Conservation (phyloP, 1,140 invertebrate genomes). For the fruit fly (Drosophila melanogaster) region DNA sequence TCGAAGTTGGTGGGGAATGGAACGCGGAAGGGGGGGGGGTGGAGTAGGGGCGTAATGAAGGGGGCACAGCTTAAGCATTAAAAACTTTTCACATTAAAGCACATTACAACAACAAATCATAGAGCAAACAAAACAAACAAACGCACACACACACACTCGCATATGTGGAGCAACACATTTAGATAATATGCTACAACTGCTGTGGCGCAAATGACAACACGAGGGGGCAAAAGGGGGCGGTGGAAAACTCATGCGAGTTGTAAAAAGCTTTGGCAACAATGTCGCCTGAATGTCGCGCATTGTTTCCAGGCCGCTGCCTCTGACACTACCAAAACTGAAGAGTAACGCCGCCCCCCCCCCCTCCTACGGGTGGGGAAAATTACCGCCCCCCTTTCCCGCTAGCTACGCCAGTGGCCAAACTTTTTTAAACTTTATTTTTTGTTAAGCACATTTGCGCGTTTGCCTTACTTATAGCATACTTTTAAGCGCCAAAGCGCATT, state of each 20-base stretch:
- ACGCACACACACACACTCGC: constrained; percentile 30
- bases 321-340: constrained; percentile 60
- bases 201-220: constrained; percentile 76
- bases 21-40: no score
- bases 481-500: constrained; percentile 79
- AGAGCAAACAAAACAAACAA: constrained; percentile 66
- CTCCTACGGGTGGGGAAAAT: background rate
- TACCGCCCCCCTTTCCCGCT: background rate
- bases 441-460: constrained; percentile 77
- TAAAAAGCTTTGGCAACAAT: constrained; percentile 83
- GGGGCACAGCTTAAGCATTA: constrained; percentile 76
- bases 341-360: constrained; percentile 8
- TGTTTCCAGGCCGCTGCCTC: constrained; percentile 79
- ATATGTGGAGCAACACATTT: constrained; percentile 80
- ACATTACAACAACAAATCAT: constrained; percentile 83
- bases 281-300: constrained; percentile 81
- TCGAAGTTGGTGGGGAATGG: constrained; percentile 6
- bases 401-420: background rate
- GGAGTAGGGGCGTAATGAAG: constrained; percentile 22
- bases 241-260: constrained; percentile 72
- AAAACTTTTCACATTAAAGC: constrained; percentile 83
- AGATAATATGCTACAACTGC: constrained; percentile 83
- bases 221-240: background rate
- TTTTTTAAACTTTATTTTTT: constrained; percentile 62
- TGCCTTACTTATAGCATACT: constrained; percentile 77